Conservation (phyloP, 2,888 invertebrate genomes). For the Chrysolina oricalcia region DNA sequence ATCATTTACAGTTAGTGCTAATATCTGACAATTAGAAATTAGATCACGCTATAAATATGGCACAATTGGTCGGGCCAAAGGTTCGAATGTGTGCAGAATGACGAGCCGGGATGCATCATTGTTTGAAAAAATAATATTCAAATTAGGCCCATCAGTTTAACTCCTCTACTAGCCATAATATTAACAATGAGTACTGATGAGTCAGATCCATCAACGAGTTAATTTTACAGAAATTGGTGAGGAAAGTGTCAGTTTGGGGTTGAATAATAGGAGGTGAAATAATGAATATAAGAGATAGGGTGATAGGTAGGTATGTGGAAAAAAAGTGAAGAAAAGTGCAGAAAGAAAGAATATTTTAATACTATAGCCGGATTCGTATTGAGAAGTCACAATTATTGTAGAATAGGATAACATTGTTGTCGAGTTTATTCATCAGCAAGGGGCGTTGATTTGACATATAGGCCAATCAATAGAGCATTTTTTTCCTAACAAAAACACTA, state of each 20-base stretch:
- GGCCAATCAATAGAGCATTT: no score
- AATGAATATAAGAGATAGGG: no score
- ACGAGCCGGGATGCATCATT: slow-evolving; percentile 1
- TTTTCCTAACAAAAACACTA: no score
- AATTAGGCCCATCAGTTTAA: not conserved
- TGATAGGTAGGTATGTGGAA: no score
- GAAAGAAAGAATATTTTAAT: no score
- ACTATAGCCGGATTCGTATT: no score
- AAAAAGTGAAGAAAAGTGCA: no score
- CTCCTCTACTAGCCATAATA: not conserved
- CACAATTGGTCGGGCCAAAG: slow-evolving; percentile 8
- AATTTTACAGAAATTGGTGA: not conserved
- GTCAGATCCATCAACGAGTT: not conserved
- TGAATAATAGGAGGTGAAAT: no score
- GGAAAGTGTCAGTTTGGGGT: not conserved
- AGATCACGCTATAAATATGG: slow-evolving; percentile 34
- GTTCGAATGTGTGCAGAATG: not conserved
- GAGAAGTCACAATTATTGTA: no score
- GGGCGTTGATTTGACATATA: no score
- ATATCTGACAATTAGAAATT: slow-evolving; percentile 44
- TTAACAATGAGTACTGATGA: not conserved
- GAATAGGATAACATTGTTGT: no score
- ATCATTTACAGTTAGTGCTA: slow-evolving; percentile 35
- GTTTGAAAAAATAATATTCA: slow-evolving; percentile 7
- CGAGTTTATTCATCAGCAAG: no score